These are phyloP conservation scores for Chrysomela aeneicollis DNA, from an alignment of 2,888 invertebrate genomes.

Conservation along the genomic window DNA sequence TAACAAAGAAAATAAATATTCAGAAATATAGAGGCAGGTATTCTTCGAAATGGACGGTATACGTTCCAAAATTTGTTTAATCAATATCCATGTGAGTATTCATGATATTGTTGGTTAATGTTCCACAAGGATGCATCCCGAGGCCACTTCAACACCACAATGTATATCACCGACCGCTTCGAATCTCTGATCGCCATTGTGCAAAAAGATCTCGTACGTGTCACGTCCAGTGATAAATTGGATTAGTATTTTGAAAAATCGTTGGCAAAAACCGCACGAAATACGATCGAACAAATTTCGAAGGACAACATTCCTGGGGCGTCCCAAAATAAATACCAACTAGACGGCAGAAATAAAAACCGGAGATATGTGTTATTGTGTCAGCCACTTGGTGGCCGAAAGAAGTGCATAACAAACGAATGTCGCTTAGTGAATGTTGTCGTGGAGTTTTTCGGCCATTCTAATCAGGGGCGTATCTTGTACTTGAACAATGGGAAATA, in stretches of 20 bases:
- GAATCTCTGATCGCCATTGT: no score
- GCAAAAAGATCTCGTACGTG: constrained; percentile 28
- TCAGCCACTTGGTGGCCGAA: constrained; percentile 50
- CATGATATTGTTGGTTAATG: no score
- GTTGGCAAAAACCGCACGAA: constrained; percentile 37
- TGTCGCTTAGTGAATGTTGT: constrained; percentile 48
- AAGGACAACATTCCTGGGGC: constrained; percentile 50
- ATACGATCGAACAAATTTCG: constrained; percentile 50
- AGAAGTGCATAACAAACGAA: constrained; percentile 55
- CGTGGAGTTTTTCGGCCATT: constrained; percentile 26
- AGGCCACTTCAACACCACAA: no score
- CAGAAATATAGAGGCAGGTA: no score
- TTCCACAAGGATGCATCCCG: no score
- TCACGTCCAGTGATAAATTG: constrained; percentile 43
- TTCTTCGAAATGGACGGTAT: no score
- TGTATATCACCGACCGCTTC: no score
- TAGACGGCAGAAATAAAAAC: constrained; percentile 45
- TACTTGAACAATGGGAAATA: not conserved
- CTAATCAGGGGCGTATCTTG: constrained; percentile 26
- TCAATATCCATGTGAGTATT: no score
- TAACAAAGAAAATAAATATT: no score
- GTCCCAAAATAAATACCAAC: constrained; percentile 50
- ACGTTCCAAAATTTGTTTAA: no score
- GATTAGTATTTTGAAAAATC: constrained; percentile 43
- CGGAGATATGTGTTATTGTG: constrained; percentile 53